These are phyloP conservation scores for Mythimna pallens DNA, from an alignment of 2,888 invertebrate genomes.

Conservation along the genomic window DNA sequence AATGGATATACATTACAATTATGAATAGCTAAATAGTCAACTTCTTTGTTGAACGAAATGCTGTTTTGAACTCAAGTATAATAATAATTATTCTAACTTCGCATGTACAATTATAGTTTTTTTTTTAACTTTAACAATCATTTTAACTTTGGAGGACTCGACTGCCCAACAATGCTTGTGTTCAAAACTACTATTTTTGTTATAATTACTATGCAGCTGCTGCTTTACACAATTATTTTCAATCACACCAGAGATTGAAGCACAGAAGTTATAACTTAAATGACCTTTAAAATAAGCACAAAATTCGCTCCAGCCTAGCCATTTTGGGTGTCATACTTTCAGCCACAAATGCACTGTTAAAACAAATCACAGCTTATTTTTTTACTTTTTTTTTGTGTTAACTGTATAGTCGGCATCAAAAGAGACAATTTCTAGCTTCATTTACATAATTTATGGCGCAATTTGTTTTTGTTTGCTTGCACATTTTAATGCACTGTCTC, in stretches of 20 bases:
- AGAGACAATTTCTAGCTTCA: not conserved
- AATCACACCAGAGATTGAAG: too few species aligned
- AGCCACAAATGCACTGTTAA: conserved; percentile 16
- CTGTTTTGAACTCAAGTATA: not conserved
- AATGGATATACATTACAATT: not conserved
- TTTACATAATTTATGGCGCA: not conserved
- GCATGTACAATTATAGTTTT: too few species aligned
- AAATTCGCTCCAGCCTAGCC: not conserved
- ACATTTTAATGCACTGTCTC: not conserved
- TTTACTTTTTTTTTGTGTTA: not conserved
- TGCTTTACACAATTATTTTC: not conserved
- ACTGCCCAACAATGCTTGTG: not conserved
- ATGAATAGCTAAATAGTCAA: not conserved
- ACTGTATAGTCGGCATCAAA: not conserved
- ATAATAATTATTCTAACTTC: not conserved
- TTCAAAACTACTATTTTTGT: not conserved
- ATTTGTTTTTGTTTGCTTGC: not conserved
- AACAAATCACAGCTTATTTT: conserved; percentile 13
- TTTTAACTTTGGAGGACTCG: not conserved
- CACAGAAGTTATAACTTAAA: too few species aligned
- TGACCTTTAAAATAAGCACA: not conserved
- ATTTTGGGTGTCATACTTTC: not conserved
- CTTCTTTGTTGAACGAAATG: not conserved
- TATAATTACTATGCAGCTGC: not conserved
- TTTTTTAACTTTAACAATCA: not conserved